Evolutionary conservation across 2,797 vertebrate species (phyloP), one percentile per base, ranked within the genome.

Genomic region (Ceryle rudis): DNA sequence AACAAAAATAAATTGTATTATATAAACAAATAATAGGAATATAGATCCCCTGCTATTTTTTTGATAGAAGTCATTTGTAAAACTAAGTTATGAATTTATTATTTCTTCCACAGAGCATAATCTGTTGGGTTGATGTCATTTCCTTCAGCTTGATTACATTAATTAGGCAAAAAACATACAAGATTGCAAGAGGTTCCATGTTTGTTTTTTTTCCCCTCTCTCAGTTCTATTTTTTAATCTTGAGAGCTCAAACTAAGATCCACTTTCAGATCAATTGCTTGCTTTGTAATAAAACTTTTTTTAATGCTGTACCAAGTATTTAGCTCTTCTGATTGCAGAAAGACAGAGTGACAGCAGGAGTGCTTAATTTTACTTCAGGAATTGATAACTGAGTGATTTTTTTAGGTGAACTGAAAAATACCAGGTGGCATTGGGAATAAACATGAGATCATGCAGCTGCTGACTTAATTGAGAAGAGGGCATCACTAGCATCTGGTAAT

Each of bases 71-170:
- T 89, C 5, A 85, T 89, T 77, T 90, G 49, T 85, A 61, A 86
- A 92, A 80, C 26, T 58, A 72, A 84, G 62, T 92, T 33, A 77
- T 5, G 22, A 29, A 22, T 65, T 71, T 37, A 21, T 44, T 84
- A 71, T 71, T 84, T 69, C 28, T 88, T 86, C 54, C 33, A 46
- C 17, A 25, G 78, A 89, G 42, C 29, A 60, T 87, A 92, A 89
- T 94, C 90, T 96, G 95, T 97, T 98, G 95, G 89, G 91, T 97
- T 98, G 98, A 98, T 97, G 97, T 95, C 97, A 95, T 97, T 97
- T 98, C 98, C 98, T 98, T 98, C 97, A 98, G 64, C 81, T 96
- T 98, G 98, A 98, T 98, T 98, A 98, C 98, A 98, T 98, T 98
- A 98, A 98, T 98, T 98, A 98, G 98, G 97, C 89, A 94, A 78